Conservation (phyloP, 2,113 vertebrate species). For the Chamaea fasciata region DNA sequence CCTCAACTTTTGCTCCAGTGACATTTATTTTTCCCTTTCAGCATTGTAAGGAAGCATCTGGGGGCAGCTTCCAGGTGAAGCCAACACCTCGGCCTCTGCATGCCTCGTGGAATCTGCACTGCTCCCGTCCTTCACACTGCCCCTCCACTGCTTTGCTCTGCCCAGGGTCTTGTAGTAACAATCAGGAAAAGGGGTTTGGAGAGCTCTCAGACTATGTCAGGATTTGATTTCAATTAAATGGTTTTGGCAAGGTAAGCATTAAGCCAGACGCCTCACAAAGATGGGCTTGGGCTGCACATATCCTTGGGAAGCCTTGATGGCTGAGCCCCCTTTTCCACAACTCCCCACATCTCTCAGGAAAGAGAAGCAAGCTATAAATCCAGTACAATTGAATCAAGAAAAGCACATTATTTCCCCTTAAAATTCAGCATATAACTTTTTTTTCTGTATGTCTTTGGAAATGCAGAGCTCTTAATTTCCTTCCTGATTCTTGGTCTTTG, state of each 20-base stretch:
- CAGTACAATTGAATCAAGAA: neutral
- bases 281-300: neutral
- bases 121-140: fast-evolving
- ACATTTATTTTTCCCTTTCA: neutral
- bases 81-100: neutral
- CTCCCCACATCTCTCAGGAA: fast-evolving
- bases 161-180: neutral
- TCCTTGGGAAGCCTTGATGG: neutral
- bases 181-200: neutral
- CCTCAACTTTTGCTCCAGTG: neutral
- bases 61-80: neutral
- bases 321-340: neutral
- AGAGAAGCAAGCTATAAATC: neutral
- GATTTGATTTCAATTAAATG: neutral
- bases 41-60: neutral
- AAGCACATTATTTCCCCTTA: neutral
- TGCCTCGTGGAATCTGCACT: fast-evolving
- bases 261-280: fast-evolving
- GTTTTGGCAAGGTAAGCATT: neutral
- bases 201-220: neutral
- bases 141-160: neutral
- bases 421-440: neutral
- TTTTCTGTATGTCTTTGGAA: neutral
- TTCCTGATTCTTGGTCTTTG: neutral
- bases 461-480: neutral